These are phyloP conservation scores for Spermophilus dauricus DNA, from an alignment of 2,113 vertebrate genomes.

Conservation along the genomic window DNA sequence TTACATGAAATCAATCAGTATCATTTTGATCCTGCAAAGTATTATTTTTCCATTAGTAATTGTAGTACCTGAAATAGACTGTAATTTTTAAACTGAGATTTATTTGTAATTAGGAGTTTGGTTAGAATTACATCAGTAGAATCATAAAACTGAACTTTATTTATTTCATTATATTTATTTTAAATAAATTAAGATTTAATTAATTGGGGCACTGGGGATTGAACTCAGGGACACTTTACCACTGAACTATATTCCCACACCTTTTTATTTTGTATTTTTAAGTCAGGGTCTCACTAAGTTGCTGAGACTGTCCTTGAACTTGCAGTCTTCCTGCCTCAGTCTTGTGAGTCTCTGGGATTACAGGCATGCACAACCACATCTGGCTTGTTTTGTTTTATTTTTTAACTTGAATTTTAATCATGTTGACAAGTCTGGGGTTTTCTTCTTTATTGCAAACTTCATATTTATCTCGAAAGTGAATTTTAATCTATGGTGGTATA, in stretches of 20 bases:
- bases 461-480: not conserved
- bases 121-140: not conserved
- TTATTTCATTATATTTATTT: too few relatives aligned
- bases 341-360: too few relatives aligned
- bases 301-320: too few relatives aligned
- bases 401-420: not conserved
- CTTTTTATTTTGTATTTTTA: too few relatives aligned
- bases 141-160: not conserved
- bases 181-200: too few relatives aligned
- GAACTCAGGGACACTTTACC: too few relatives aligned
- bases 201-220: too few relatives aligned
- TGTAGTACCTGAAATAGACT: not conserved
- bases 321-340: too few relatives aligned
- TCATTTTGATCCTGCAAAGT: not conserved
- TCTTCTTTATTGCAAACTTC: not conserved
- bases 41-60: constrained; percentile 7
- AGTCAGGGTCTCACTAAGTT: too few relatives aligned
- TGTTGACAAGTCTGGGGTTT: not conserved
- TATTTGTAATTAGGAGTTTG: not conserved
- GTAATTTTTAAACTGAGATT: not conserved
- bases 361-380: too few relatives aligned
- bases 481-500: not conserved
- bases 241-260: too few relatives aligned
- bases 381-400: too few relatives aligned
- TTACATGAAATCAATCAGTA: constrained; percentile 9